Conservation (phyloP, 2,113 vertebrate genomes). For the Alexandromys fortis region DNA sequence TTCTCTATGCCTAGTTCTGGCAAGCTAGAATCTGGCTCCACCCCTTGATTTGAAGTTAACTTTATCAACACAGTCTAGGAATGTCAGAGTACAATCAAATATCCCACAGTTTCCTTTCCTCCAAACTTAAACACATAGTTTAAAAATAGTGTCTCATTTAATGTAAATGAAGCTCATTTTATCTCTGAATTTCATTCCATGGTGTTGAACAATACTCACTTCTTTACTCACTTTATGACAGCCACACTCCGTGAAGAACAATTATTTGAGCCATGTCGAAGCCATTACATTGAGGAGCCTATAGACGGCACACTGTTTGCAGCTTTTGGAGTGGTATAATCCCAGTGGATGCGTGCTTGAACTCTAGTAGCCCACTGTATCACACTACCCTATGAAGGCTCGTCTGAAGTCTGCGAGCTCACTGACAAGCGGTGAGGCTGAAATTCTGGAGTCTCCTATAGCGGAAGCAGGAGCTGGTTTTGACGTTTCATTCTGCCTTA, state of each 20-base stretch:
- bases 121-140: background rate
- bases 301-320: background rate
- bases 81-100: background rate
- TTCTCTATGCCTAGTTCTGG: background rate
- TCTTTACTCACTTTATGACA: background rate
- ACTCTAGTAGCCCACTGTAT: background rate
- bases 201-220: background rate
- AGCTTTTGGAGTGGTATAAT: background rate
- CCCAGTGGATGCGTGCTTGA: background rate
- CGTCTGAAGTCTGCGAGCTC: background rate
- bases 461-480: background rate
- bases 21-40: accelerated
- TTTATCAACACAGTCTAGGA: background rate
- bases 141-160: background rate
- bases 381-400: accelerated
- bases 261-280: background rate
- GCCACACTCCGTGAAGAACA: background rate
- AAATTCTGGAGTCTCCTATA: background rate
- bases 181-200: background rate
- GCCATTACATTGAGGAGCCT: background rate
- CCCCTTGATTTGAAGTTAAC: background rate
- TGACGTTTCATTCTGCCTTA: background rate
- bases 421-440: background rate
- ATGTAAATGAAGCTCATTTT: constrained; percentile 6
- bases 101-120: background rate